phyloP scores from a whole-genome alignment of 1,140 invertebrate species.

The Varroa destructor region DNA sequence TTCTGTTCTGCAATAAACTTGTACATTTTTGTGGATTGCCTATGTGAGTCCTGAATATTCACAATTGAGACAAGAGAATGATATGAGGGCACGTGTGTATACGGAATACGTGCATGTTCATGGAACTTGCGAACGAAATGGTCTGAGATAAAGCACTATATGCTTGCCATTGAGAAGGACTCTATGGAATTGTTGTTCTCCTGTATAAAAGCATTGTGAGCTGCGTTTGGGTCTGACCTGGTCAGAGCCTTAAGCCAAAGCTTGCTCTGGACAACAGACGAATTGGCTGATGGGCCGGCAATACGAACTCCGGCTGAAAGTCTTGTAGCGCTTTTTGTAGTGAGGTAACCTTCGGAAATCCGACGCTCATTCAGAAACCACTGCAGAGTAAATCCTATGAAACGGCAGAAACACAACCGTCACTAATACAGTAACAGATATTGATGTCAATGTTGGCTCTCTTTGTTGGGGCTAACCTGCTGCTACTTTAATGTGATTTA shows the following conservation, averaged over 20 bases:
- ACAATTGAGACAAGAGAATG: background rate
- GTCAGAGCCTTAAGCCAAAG: slow-evolving; percentile 12
- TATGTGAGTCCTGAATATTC: background rate
- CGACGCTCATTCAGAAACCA: slow-evolving; percentile 10
- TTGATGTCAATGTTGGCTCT: no score
- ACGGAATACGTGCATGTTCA: background rate
- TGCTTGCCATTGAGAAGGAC: no score
- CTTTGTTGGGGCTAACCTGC: no score
- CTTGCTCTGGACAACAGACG: slow-evolving; percentile 16
- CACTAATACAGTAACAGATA: no score
- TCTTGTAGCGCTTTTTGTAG: background rate
- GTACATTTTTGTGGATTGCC: background rate
- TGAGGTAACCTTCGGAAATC: background rate
- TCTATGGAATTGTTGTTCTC: no score
- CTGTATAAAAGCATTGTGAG: no score
- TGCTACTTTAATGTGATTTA: no score
- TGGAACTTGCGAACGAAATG: background rate
- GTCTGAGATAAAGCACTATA: no score
- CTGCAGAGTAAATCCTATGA: slow-evolving; percentile 2
- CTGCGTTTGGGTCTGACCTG: background rate
- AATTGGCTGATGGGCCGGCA: background rate
- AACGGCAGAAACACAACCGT: no score
- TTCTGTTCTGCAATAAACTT: background rate
- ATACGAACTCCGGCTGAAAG: background rate
- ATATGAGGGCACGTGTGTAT: background rate